Conservation (phyloP, 2,113 vertebrate genomes). For the Desmodus rotundus region DNA sequence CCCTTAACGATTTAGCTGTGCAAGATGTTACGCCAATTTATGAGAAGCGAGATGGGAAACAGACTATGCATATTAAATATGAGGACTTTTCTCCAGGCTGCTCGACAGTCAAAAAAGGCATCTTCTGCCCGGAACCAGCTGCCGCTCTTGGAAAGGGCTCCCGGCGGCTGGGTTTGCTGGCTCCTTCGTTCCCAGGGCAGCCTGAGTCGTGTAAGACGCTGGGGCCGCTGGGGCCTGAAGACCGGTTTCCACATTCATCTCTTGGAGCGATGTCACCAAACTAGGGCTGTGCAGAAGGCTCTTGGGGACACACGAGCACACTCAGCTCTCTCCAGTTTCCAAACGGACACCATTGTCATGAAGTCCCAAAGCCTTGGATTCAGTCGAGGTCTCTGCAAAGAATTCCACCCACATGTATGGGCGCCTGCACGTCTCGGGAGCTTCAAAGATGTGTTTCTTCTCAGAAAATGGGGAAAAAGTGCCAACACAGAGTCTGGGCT, state of each 20-base stretch:
- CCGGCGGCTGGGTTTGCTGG: not conserved
- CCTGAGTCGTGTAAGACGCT: not conserved
- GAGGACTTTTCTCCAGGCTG: conserved; percentile 36
- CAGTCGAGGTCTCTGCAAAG: not conserved
- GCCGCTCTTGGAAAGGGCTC: conserved; percentile 40
- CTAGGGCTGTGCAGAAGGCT: not conserved
- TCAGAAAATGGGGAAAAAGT: not conserved
- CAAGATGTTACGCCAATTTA: conserved; percentile 64
- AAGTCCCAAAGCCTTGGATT: too few relatives aligned
- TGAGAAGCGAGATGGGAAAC: conserved; percentile 48
- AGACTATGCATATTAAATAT: conserved; percentile 52
- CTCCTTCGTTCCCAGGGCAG: not conserved
- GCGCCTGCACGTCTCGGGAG: not conserved
- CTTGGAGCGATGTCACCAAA: too few relatives aligned
- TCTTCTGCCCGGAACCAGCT: conserved; percentile 14
- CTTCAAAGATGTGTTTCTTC: not conserved
- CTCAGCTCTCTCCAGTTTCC: not conserved
- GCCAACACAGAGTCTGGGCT: not conserved
- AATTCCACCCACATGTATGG: fast-evolving
- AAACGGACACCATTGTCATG: fast-evolving
- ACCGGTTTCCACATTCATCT: not conserved
- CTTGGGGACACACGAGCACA: fast-evolving
- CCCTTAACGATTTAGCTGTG: conserved; percentile 59
- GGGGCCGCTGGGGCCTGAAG: not conserved
- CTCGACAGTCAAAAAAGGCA: conserved; percentile 49